These are phyloP conservation scores for Ichneumoninae sp. DNA, from an alignment of 2,888 invertebrate species.

Conservation along the genomic window DNA sequence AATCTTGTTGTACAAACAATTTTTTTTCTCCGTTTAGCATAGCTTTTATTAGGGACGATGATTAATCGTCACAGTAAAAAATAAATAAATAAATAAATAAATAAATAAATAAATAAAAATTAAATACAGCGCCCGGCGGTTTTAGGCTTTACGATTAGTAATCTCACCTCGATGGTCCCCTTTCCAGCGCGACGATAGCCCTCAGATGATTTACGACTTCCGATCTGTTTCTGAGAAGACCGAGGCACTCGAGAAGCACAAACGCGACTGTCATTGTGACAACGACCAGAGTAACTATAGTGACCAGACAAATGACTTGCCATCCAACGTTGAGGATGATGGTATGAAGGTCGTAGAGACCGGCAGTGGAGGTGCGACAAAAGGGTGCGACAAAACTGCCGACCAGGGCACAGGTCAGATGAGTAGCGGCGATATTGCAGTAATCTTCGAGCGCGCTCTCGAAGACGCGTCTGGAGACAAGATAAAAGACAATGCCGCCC, in stretches of 20 bases:
- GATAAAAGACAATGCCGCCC: constrained; percentile 75
- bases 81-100: no score
- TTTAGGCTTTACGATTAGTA: background rate
- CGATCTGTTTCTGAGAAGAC: constrained; percentile 75
- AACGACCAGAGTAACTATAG: constrained; percentile 62
- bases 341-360: background rate
- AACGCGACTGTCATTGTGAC: constrained; percentile 69
- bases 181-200: constrained; percentile 67
- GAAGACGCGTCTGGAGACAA: constrained; percentile 74
- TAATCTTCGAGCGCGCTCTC: constrained; percentile 81
- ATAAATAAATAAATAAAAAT: no score
- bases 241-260: constrained; percentile 66
- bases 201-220: constrained; percentile 76
- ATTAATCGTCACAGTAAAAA: no score
- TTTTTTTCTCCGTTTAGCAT: no score
- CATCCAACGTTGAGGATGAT: constrained; percentile 71
- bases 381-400: constrained; percentile 78
- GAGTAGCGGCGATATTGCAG: constrained; percentile 80
- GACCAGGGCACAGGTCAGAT: constrained; percentile 77
- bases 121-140: no score
- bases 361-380: constrained; percentile 47
- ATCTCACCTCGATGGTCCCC: constrained; percentile 67
- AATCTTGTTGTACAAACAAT: no score
- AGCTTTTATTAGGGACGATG: no score
- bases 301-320: constrained; percentile 74